Base-by-base conservation (phyloP, 53 echinoderm and acorn worm genomes). In the Paracentrotus lividus region DNA sequence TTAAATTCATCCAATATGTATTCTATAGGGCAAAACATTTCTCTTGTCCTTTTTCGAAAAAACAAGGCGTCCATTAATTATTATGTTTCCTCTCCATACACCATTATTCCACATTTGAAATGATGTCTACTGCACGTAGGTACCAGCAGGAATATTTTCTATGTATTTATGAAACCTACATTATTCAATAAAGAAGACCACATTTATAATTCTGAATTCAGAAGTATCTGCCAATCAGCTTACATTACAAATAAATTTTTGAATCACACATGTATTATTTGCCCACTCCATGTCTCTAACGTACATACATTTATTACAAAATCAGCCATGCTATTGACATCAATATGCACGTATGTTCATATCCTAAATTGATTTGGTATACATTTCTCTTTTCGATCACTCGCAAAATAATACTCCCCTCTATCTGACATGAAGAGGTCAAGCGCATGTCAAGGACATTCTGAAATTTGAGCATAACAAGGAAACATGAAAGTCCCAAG, bases 401-500 rank as follows among this genome's bases (percentile, higher is more conserved):
- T 81, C 44, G 47, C 81, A 81, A 47, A 81, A 81, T 81, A 81
- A 81, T 49, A 81, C 81, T 81, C 81, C 81, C 81, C 81, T 81
- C 44, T 81, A n/a, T 81, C 81, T 81, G 81, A 47, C 81, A 81
- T 6, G n/a, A 27, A 47, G 81, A 20, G 81, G 81, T 81, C 81
- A 81, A 47, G 81, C 49, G 8, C 8, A 26, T 81, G 81, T 81
- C 81, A 81, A 81, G 81, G 81, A 47, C 81, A 81, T 81, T 47
- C 44, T 47, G 81, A 81, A 81, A 81, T 81, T 26, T 81, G 81
- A 81, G 81, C 26, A 81, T 81, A 81, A 81, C 81, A 81, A 81
- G 45, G 47, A 81, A 81, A 81, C 44, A 45, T 45, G 81, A n/a
- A 1, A 24, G 49, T 45, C 47, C 47, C 81, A 81, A 81, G 81